A percentile compares a stretch with the other conserved stretches of the same genome.
phyloP scores from a whole-genome alignment of 1,140 invertebrate genomes.

The Drosophila auraria region DNA sequence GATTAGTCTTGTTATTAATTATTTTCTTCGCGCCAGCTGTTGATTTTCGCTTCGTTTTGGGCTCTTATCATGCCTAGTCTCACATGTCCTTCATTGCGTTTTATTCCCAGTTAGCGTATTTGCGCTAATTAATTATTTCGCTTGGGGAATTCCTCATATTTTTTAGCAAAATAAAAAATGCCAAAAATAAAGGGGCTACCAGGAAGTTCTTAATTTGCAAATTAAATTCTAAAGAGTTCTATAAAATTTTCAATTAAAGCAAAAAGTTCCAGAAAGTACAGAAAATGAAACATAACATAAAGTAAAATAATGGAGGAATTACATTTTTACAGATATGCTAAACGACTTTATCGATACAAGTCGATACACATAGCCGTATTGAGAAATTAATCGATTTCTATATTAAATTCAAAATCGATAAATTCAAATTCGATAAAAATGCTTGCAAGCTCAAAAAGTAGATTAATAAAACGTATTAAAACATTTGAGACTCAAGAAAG shows the following conservation, averaged over 20 bases:
- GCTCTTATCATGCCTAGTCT: conserved; percentile 22
- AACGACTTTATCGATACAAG: background rate
- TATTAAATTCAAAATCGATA: background rate
- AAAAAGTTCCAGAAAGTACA: background rate
- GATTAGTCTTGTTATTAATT: conserved; percentile 20
- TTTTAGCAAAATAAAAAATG: background rate
- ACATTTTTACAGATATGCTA: fast-evolving
- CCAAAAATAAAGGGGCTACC: background rate
- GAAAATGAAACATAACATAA: too few species aligned
- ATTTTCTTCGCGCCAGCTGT: conserved; percentile 21
- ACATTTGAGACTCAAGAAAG: too few species aligned
- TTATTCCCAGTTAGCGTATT: conserved; percentile 8
- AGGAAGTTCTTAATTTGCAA: conserved; percentile 4
- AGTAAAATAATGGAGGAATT: background rate
- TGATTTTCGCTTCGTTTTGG: conserved; percentile 8
- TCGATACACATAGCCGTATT: background rate
- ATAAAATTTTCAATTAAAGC: background rate
- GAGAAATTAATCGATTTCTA: background rate
- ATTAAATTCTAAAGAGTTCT: background rate
- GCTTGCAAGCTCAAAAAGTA: too few species aligned
- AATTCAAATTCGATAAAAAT: too few species aligned
- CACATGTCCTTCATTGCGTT: conserved; percentile 14
- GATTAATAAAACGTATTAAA: too few species aligned
- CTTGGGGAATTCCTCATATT: background rate
- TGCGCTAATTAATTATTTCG: conserved; percentile 40